A percentile compares a stretch with the other conserved stretches of the same genome.
These are phyloP conservation scores for Xenops minutus DNA, from an alignment of 2,797 vertebrate species.

Conservation along the genomic window DNA sequence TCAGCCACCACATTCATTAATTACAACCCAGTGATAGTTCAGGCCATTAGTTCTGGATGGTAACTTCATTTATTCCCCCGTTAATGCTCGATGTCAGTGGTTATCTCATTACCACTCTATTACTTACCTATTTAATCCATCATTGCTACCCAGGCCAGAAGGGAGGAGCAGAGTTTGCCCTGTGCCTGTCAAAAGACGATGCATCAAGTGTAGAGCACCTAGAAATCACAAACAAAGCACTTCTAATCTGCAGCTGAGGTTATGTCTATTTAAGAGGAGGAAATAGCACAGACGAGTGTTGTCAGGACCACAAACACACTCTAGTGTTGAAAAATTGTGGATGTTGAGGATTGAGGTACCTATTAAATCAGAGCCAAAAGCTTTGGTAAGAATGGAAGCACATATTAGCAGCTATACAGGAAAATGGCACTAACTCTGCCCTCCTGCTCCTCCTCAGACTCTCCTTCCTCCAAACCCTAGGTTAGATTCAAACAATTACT, in stretches of 20 bases:
- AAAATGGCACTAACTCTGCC: background rate
- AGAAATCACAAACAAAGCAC: conserved; percentile 22
- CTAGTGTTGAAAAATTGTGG: background rate
- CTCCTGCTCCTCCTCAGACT: background rate
- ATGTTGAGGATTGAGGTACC: background rate
- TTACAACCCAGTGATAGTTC: conserved; percentile 66
- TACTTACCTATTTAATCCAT: conserved; percentile 65
- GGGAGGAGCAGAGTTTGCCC: background rate
- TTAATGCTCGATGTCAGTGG: conserved; percentile 71
- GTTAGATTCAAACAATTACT: background rate
- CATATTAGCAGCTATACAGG: background rate
- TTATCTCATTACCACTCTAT: conserved; percentile 75
- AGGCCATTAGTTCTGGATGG: conserved; percentile 74
- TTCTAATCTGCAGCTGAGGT: background rate
- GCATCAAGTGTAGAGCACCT: conserved; percentile 1
- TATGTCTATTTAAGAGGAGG: background rate
- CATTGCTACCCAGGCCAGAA: conserved; percentile 12
- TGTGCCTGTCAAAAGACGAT: background rate
- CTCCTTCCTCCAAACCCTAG: background rate
- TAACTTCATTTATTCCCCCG: conserved; percentile 76
- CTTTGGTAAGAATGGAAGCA: background rate
- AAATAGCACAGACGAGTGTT: background rate
- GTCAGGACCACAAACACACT: background rate
- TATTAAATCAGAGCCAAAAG: background rate
- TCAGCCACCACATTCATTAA: conserved; percentile 69